phyloP scores from a whole-genome alignment of 2,888 invertebrate species.

The Octonoba sinensis region DNA sequence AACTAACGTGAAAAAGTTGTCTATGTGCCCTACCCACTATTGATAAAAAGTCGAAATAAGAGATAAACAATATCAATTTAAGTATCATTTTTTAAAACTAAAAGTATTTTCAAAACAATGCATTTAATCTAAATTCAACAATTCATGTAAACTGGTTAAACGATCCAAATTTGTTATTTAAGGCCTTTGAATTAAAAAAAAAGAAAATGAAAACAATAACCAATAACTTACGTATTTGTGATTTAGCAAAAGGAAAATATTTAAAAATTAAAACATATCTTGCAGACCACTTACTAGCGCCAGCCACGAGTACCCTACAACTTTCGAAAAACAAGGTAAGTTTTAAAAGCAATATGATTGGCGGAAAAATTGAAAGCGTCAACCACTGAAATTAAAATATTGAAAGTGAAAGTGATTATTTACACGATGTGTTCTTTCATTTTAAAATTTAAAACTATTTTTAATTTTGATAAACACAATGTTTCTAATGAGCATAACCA shows the following conservation, averaged over 20 bases:
- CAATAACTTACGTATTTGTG: conserved; percentile 19
- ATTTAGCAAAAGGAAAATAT: conserved; percentile 1
- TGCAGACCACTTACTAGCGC: not conserved
- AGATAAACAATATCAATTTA: no score
- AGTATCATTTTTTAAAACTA: no score
- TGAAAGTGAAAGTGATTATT: not conserved
- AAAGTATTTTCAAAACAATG: no score
- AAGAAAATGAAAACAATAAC: not conserved
- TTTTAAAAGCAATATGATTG: conserved; percentile 21
- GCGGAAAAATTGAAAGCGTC: conserved; percentile 33
- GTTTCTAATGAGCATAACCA: no score
- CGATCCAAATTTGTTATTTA: not conserved
- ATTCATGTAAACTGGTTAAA: no score
- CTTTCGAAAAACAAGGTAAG: conserved; percentile 28
- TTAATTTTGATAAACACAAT: no score
- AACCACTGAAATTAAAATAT: conserved; percentile 20
- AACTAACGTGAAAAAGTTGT: no score
- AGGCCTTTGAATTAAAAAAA: not conserved
- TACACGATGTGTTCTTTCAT: no score
- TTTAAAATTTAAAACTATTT: no score
- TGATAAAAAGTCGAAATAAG: no score
- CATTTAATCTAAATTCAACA: no score
- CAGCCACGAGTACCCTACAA: not conserved
- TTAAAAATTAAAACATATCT: conserved; percentile 22
- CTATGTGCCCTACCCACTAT: no score